Conservation (phyloP, 2,113 vertebrate species). For the Labeo rohita region DNA sequence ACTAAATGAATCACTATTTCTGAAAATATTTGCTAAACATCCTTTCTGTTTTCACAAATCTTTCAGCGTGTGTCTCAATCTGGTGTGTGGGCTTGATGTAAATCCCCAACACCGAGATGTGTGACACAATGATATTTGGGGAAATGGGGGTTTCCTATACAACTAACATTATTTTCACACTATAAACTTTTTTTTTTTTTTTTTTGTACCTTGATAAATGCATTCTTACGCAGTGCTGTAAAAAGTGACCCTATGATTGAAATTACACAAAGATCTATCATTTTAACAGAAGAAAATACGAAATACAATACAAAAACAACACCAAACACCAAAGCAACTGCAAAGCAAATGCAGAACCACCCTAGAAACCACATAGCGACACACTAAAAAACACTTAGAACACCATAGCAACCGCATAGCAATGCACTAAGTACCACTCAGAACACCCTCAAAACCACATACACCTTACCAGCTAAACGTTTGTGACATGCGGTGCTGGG, state of each 20-base stretch:
- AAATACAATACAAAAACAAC: background rate
- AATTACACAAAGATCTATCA: background rate
- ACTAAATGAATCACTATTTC: background rate
- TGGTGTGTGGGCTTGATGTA: background rate
- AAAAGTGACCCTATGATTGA: background rate
- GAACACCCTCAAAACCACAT: no score
- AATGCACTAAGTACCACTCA: no score
- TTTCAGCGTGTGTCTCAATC: background rate
- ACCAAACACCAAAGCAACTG: background rate
- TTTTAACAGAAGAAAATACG: background rate
- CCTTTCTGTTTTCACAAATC: background rate
- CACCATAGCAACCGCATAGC: no score
- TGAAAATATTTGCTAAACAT: background rate
- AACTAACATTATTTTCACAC: background rate
- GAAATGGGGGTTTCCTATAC: constrained; percentile 15
- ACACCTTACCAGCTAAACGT: no score
- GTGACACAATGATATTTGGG: background rate
- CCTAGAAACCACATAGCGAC: no score
- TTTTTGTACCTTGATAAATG: background rate
- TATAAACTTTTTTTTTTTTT: background rate
- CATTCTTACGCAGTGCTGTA: background rate
- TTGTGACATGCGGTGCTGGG: no score
- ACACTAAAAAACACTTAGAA: no score
- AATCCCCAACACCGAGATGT: constrained; percentile 1
- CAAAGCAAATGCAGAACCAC: no score